Base-by-base conservation (phyloP, 2,888 invertebrate species). In the Artemia sp. region DNA sequence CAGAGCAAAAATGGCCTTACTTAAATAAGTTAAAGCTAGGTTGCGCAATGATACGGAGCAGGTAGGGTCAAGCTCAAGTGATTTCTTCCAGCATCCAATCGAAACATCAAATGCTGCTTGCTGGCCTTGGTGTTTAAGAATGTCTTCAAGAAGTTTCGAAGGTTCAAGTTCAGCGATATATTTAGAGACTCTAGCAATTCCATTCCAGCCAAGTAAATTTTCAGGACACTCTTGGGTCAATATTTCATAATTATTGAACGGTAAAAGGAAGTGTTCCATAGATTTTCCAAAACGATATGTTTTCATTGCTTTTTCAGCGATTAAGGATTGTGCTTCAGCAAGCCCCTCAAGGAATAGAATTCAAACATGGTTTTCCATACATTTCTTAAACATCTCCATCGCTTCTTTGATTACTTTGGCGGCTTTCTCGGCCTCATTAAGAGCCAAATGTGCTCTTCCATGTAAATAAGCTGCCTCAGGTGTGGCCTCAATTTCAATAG, bases 281-380 rank as follows among this genome's bases (percentile, higher is more conserved):
- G 19, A 19, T 19, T 19, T 19, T 19, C 19, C 19, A 19, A 19
- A 19, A 19, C 19, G 58, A 14, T 8, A 58, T 58, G 58, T 14
- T 14, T 58, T 14, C n/a, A 58, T 58, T 8, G 58, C 58, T 58
- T n/a, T 8, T 58, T 14, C n/a, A 58, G 58, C 58, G 9, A 58
- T 58, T 58, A 14, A n/a, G 9, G n/a, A 58, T 14, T 58, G 58
- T 14, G 58, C n/a, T 58, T 58, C 58, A 14, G 58, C 58, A 58
- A 58, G 58, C n/a, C 58, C 58, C 58, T 58, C 58, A 8, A 58
- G n/a, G 58, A 58, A 58, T 8, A 14, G n/a, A 8, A 58, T 58
- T 58, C 8, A 9, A 8, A 8, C n/a, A 58, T 58, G 58, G 19
- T 19, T 19, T 19, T 19, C 19, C 19, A 19, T 19, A 19, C 19